Percentiles rank a stretch among this genome's conserved stretches.
Evolutionary conservation across 1,140 invertebrate species (phyloP).

Genomic region (Agrypnia vestita): DNA sequence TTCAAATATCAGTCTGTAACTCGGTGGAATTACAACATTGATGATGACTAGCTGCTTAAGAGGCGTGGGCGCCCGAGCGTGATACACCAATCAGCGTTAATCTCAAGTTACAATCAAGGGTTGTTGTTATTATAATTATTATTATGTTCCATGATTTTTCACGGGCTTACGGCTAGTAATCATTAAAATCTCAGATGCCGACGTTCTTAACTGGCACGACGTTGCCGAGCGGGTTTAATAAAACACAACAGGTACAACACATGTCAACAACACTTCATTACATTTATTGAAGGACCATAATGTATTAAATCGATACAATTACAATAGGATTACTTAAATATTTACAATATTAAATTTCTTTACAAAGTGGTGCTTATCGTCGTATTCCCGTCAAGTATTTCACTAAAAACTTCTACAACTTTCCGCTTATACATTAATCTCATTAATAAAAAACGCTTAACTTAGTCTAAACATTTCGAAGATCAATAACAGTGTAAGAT

Average conservation of each 20-base stretch:
- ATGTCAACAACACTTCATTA: constrained; percentile 10
- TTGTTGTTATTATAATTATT: too few relatives aligned
- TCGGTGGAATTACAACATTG: too few relatives aligned
- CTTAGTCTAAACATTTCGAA: constrained; percentile 14
- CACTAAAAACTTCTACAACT: neutral
- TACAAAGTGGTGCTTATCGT: constrained; percentile 2
- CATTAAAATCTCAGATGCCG: neutral
- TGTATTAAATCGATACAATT: constrained; percentile 19
- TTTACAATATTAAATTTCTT: constrained; percentile 23
- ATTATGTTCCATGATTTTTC: too few relatives aligned
- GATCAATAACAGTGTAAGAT: constrained; percentile 5
- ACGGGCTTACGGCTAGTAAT: too few relatives aligned
- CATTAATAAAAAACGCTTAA: constrained; percentile 31
- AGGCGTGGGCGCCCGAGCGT: too few relatives aligned
- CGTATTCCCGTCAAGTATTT: constrained; percentile 9
- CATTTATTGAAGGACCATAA: constrained; percentile 18
- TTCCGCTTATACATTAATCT: neutral
- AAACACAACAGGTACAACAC: neutral
- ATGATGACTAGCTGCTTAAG: too few relatives aligned
- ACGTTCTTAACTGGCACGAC: neutral
- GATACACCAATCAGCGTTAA: too few relatives aligned
- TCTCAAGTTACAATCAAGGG: too few relatives aligned
- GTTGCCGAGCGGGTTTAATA: neutral
- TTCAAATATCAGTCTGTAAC: too few relatives aligned
- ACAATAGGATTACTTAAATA: constrained; percentile 20